phyloP scores from a whole-genome alignment of 37 sponge, comb jelly and placozoan species.

The Ianthella basta region DNA sequence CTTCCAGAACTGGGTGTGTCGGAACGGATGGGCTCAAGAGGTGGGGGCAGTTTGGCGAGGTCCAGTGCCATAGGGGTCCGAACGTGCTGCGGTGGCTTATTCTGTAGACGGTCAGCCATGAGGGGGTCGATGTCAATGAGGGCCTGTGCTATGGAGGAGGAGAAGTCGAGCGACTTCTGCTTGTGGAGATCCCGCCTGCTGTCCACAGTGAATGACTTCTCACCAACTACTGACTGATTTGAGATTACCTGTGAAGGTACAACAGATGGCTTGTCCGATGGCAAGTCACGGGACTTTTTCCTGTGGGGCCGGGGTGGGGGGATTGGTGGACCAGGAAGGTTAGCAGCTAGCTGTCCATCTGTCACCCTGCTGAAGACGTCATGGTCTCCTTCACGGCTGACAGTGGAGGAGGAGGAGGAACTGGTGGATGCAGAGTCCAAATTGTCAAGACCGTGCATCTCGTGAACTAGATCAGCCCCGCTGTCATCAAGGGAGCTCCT shows the following conservation, averaged over 20 bases:
- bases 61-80: not conserved
- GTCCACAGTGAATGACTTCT: too few relatives aligned
- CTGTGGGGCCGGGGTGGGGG: constrained; percentile 10
- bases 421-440: not conserved
- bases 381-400: not conserved
- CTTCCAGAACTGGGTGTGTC: not conserved
- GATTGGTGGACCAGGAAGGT: not conserved
- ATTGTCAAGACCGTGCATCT: not conserved
- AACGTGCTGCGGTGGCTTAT: not conserved
- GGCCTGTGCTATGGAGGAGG: constrained; percentile 10
- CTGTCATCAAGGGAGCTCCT: too few relatives aligned
- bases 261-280: too few relatives aligned
- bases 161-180: not conserved
- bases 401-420: constrained; percentile 12
- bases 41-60: not conserved
- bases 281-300: not conserved
- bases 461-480: too few relatives aligned
- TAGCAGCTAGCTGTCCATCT: too few relatives aligned
- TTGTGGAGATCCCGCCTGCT: not conserved
- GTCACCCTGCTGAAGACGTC: too few relatives aligned
- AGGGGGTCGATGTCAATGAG: constrained; percentile 20
- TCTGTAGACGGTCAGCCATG: not conserved
- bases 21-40: not conserved
- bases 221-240: too few relatives aligned
- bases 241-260: not conserved